Percentiles rank a stretch among this genome's conserved stretches.
These are phyloP conservation scores for Sebastiscus tertius DNA, from an alignment of 2,797 vertebrate species.

Conservation along the genomic window DNA sequence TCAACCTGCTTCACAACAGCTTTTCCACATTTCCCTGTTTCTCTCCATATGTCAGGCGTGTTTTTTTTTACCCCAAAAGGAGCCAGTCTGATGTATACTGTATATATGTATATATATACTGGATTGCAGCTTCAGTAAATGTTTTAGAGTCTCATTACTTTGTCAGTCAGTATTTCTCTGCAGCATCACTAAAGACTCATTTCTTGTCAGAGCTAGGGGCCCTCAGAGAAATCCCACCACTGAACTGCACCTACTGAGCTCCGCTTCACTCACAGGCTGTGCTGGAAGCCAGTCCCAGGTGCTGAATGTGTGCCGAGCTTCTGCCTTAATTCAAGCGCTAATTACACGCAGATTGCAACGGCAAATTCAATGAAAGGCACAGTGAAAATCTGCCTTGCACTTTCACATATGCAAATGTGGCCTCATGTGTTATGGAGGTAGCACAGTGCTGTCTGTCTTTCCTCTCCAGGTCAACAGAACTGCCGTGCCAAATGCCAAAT, in stretches of 20 bases:
- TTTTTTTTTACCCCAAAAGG: too few relatives aligned
- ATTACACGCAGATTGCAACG: slow-evolving; percentile 57
- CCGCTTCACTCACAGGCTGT: background rate
- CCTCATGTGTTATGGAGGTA: slow-evolving; percentile 29
- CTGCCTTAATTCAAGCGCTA: slow-evolving; percentile 49
- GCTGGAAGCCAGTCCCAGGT: slow-evolving; percentile 41
- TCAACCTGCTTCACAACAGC: background rate
- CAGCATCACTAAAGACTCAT: background rate
- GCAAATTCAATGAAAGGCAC: slow-evolving; percentile 44
- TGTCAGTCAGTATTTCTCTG: slow-evolving; percentile 3
- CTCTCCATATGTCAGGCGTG: too few relatives aligned
- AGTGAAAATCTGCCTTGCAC: background rate
- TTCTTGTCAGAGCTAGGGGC: background rate
- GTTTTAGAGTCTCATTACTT: background rate
- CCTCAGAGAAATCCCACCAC: background rate
- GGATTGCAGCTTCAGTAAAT: background rate
- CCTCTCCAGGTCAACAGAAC: slow-evolving; percentile 20
- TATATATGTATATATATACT: background rate
- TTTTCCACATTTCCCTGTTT: background rate
- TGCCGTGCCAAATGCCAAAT: slow-evolving; percentile 13
- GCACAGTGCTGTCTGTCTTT: background rate
- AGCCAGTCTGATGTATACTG: background rate
- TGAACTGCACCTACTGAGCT: background rate
- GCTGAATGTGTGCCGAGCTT: slow-evolving; percentile 33
- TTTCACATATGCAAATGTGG: slow-evolving; percentile 45